phyloP scores from a whole-genome alignment of 2,797 vertebrate species.

The Coreius guichenoti region DNA sequence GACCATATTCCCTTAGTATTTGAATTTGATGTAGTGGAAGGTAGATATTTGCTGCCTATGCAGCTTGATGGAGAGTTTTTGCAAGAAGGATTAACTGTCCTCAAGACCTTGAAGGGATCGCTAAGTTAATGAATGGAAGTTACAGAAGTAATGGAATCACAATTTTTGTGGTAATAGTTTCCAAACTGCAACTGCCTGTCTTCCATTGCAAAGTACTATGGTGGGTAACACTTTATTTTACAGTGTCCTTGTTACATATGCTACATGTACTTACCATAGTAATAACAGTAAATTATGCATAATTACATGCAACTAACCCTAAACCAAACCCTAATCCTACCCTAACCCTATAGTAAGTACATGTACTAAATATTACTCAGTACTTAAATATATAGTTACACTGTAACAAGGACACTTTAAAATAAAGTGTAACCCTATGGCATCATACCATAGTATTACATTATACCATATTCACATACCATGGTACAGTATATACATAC shows the following conservation, averaged over 20 bases:
- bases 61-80: background rate
- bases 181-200: background rate
- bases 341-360: too few species aligned
- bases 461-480: background rate
- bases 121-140: slow-evolving; percentile 4
- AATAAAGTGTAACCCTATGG: background rate
- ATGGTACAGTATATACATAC: background rate
- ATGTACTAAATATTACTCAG: too few species aligned
- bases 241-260: too few species aligned
- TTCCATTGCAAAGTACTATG: background rate
- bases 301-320: too few species aligned
- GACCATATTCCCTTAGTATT: slow-evolving; percentile 3
- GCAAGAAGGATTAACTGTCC: background rate
- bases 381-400: too few species aligned
- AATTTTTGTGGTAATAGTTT: background rate
- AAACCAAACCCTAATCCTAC: too few species aligned
- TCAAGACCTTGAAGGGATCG: background rate
- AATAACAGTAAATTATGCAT: too few species aligned
- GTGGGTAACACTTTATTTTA: too few species aligned
- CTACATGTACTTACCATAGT: too few species aligned
- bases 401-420: too few species aligned
- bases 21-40: background rate
- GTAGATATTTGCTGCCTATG: slow-evolving; percentile 11
- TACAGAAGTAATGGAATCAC: background rate
- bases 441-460: background rate